These are phyloP conservation scores for Synodontis membranacea DNA, from an alignment of 2,113 vertebrate species.

Conservation along the genomic window DNA sequence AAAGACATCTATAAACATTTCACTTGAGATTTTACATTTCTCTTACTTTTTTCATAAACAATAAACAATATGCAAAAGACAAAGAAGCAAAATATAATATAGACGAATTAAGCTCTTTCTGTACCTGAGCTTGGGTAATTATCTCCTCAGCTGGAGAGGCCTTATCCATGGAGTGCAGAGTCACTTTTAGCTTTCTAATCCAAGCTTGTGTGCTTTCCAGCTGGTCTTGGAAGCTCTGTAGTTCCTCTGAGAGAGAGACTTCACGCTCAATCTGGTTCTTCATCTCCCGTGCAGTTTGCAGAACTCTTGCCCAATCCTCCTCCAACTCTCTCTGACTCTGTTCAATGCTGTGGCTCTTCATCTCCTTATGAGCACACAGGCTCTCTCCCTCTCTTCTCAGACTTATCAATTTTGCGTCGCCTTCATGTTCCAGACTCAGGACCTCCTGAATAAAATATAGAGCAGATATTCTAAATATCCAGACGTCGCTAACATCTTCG, in stretches of 20 bases:
- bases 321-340: slow-evolving; percentile 60
- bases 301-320: slow-evolving; percentile 66
- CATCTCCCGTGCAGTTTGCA: slow-evolving; percentile 55
- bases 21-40: neutral
- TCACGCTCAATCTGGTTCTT: slow-evolving; percentile 49
- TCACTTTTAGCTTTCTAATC: slow-evolving; percentile 56
- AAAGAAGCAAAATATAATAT: neutral
- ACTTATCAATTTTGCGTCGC: slow-evolving; percentile 37
- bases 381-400: slow-evolving; percentile 56
- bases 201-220: slow-evolving; percentile 51
- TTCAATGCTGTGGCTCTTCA: slow-evolving; percentile 51
- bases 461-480: neutral
- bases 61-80: neutral
- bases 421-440: slow-evolving; percentile 47
- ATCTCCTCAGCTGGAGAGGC: slow-evolving; percentile 53
- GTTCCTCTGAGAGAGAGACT: slow-evolving; percentile 54
- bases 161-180: slow-evolving; percentile 45
- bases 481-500: neutral
- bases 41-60: neutral
- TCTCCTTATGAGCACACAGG: slow-evolving; percentile 58
- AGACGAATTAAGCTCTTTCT: neutral
- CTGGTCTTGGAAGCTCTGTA: slow-evolving; percentile 52
- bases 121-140: slow-evolving; percentile 64
- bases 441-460: slow-evolving; percentile 40
- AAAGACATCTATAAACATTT: neutral